A percentile compares a stretch with the other conserved stretches of the same genome.
These are phyloP conservation scores for Atherinosoma microstoma DNA, from an alignment of 2,797 vertebrate species.

Conservation along the genomic window DNA sequence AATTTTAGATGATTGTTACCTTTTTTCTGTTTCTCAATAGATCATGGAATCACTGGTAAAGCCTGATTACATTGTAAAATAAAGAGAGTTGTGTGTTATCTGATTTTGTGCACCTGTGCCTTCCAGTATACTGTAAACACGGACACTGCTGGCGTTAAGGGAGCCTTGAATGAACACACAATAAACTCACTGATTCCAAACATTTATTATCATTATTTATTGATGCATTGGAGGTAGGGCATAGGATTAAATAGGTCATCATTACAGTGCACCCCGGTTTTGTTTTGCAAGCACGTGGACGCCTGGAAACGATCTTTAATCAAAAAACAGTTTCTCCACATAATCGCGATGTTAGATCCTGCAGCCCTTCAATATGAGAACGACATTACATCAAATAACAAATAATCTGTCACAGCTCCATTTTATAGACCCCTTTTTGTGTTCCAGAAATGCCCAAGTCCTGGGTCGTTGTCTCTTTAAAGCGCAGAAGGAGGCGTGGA, in stretches of 20 bases:
- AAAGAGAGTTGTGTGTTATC: neutral
- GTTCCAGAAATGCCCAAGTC: too few species aligned
- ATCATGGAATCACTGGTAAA: neutral
- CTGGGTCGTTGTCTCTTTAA: constrained; percentile 73
- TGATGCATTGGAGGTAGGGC: neutral
- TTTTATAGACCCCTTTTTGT: neutral
- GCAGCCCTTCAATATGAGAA: neutral
- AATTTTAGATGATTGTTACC: too few species aligned
- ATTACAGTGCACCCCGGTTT: neutral
- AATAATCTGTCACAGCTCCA: neutral
- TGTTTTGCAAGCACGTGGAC: neutral
- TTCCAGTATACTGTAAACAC: constrained; percentile 48
- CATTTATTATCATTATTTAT: neutral
- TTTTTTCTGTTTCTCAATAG: neutral
- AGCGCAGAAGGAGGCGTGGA: constrained; percentile 62
- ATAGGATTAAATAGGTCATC: neutral
- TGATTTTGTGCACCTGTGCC: neutral
- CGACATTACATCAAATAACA: neutral
- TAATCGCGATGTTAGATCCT: neutral
- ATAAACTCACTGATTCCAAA: neutral
- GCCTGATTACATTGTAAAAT: neutral
- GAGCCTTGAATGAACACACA: neutral
- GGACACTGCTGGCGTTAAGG: constrained; percentile 13
- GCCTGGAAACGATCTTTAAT: neutral
- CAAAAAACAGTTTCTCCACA: neutral